A percentile compares a stretch with the other conserved stretches of the same genome.
These are phyloP conservation scores for Merluccius polli DNA, from an alignment of 2,797 vertebrate genomes.

Conservation along the genomic window DNA sequence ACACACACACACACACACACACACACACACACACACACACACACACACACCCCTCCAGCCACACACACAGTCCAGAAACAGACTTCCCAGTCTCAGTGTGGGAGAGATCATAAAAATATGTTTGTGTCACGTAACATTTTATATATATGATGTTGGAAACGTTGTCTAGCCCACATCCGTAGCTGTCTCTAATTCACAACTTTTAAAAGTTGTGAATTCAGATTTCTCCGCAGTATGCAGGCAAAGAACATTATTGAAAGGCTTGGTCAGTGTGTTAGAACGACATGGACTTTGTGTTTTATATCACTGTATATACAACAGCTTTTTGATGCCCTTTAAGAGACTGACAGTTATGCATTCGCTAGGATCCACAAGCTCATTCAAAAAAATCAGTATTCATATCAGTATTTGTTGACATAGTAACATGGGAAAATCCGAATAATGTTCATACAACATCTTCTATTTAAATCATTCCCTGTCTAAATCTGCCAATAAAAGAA, in stretches of 20 bases:
- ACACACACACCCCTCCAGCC: constrained; percentile 1
- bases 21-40: neutral
- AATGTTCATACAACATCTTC: too few relatives aligned
- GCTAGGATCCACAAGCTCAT: too few relatives aligned
- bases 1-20: constrained; percentile 3
- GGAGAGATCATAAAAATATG: constrained; percentile 7
- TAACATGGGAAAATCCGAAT: too few relatives aligned
- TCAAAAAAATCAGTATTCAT: too few relatives aligned
- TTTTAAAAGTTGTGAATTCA: constrained; percentile 14
- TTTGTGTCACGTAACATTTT: constrained; percentile 10
- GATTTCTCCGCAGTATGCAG: constrained; percentile 36
- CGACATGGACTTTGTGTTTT: too few relatives aligned
- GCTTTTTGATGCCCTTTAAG: too few relatives aligned
- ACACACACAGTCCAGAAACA: constrained; percentile 1
- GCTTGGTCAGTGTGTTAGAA: neutral
- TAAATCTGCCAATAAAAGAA: neutral
- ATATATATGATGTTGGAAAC: constrained; percentile 13
- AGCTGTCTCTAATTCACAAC: constrained; percentile 29
- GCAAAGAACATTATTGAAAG: constrained; percentile 32
- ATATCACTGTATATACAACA: too few relatives aligned
- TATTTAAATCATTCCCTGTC: too few relatives aligned
- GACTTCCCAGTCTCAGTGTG: constrained; percentile 2
- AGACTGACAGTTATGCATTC: too few relatives aligned
- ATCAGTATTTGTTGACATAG: too few relatives aligned
- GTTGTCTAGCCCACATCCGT: constrained; percentile 26